A percentile compares a stretch with the other conserved stretches of the same genome.
phyloP scores from a whole-genome alignment of 2,888 invertebrate genomes.

The Conchocele bisecta region DNA sequence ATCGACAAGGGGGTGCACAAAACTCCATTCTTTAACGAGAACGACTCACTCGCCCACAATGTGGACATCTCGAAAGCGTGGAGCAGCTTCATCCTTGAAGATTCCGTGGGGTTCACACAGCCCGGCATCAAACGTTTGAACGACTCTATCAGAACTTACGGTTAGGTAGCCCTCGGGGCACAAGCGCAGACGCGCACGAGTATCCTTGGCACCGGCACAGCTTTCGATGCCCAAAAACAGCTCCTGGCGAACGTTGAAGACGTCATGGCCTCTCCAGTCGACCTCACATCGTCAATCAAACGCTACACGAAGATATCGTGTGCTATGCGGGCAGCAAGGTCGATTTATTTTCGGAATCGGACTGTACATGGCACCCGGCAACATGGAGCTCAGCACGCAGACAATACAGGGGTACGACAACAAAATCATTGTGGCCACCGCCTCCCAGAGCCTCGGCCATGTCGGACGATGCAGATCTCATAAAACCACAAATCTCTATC shows the following conservation, averaged over 20 bases:
- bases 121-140: constrained; percentile 18
- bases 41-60: neutral
- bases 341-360: constrained; percentile 13
- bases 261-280: constrained; percentile 10
- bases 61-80: neutral
- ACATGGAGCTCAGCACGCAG: constrained; percentile 7
- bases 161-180: constrained; percentile 7
- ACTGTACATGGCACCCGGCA: constrained; percentile 18
- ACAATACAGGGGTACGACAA: neutral
- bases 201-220: constrained; percentile 12
- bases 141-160: constrained; percentile 13
- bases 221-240: constrained; percentile 21
- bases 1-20: neutral
- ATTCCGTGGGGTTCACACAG: constrained; percentile 15
- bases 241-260: constrained; percentile 14
- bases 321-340: constrained; percentile 8
- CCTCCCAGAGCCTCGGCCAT: too few species aligned
- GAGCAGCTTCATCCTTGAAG: constrained; percentile 3
- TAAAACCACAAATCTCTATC: too few species aligned
- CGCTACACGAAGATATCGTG: constrained; percentile 15
- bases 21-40: neutral
- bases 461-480: too few species aligned
- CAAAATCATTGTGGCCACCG: too few species aligned
- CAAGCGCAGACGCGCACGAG: constrained; percentile 10
- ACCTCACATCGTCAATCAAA: too few species aligned